These are phyloP conservation scores for Amblyornis subalaris DNA, from an alignment of 2,113 vertebrate species.

Conservation along the genomic window DNA sequence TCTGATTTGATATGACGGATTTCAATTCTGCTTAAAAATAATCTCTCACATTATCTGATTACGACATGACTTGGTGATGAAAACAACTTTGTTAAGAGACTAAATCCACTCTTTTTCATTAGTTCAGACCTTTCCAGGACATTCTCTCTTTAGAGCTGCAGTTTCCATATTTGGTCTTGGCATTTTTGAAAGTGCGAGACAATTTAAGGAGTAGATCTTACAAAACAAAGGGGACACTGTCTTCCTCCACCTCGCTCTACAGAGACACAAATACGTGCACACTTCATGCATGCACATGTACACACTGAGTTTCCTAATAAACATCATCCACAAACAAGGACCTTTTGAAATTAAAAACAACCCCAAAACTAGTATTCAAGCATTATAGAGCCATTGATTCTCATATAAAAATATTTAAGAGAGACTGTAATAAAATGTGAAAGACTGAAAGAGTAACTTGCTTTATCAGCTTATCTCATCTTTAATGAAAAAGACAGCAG, in stretches of 20 bases:
- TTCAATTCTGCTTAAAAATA: not conserved
- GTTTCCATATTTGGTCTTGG: not conserved
- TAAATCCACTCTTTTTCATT: not conserved
- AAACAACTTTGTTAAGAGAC: not conserved
- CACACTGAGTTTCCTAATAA: not conserved
- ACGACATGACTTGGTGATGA: fast-evolving
- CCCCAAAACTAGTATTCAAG: fast-evolving
- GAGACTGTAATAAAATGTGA: not conserved
- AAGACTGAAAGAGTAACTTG: not conserved
- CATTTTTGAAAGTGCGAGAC: not conserved
- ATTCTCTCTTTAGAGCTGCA: not conserved
- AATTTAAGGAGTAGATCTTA: not conserved
- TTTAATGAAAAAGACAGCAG: not conserved
- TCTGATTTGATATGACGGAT: not conserved
- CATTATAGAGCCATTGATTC: not conserved
- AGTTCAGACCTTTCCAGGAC: not conserved
- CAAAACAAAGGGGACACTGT: not conserved
- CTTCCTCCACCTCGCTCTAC: not conserved
- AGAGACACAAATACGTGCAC: not conserved
- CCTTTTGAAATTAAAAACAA: not conserved
- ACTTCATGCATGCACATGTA: not conserved
- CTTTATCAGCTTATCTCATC: not conserved
- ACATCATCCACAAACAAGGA: not conserved
- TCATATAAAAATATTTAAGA: not conserved
- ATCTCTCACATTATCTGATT: not conserved